These are phyloP conservation scores for Thymallus thymallus DNA, from an alignment of 2,113 vertebrate species.

Conservation along the genomic window DNA sequence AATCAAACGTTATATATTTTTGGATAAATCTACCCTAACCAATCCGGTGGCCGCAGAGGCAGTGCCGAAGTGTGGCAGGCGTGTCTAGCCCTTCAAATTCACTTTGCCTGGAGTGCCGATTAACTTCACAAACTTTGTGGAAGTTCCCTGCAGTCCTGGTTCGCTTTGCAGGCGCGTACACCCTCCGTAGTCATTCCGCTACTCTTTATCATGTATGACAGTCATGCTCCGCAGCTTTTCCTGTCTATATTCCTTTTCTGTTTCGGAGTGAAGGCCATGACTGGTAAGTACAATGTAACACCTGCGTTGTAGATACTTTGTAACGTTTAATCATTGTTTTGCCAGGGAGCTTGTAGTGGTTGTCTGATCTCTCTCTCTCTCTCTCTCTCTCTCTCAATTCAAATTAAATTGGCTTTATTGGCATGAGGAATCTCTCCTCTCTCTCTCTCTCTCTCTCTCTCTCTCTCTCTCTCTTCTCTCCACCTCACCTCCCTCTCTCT, in stretches of 20 bases:
- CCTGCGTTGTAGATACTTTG: conserved; percentile 13
- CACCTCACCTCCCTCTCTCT: too few relatives aligned
- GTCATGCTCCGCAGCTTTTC: conserved; percentile 64
- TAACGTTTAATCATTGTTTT: neutral
- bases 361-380: neutral
- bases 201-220: conserved; percentile 75
- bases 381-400: too few relatives aligned
- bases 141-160: conserved; percentile 51
- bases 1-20: conserved; percentile 28
- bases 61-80: conserved; percentile 42
- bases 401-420: too few relatives aligned
- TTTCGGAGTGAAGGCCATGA: conserved; percentile 40
- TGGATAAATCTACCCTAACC: conserved; percentile 12
- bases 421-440: too few relatives aligned
- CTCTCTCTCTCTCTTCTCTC: too few relatives aligned
- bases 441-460: too few relatives aligned
- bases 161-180: conserved; percentile 25
- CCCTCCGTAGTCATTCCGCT: conserved; percentile 29
- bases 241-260: conserved; percentile 73
- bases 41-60: conserved; percentile 38
- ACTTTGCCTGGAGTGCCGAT: conserved; percentile 72
- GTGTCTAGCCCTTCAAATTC: conserved; percentile 71
- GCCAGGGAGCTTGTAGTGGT: too few relatives aligned
- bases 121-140: conserved; percentile 76
- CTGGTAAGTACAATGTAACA: conserved; percentile 61